Evolutionary conservation across 2,888 invertebrate genomes (phyloP), one percentile per base, ranked within the genome.

Genomic region (Epirrhoe alternata): DNA sequence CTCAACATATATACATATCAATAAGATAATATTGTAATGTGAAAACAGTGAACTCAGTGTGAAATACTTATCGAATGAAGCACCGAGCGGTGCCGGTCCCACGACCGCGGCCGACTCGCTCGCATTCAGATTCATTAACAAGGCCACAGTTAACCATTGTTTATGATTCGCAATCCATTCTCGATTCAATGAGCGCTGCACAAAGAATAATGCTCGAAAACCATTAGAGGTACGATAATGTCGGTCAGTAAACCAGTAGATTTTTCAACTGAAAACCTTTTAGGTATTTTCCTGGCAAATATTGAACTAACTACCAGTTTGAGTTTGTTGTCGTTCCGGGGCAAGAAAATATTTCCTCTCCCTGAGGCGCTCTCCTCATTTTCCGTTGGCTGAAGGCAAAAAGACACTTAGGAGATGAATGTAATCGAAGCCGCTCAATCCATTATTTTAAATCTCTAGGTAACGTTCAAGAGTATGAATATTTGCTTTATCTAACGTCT

Each of bases 41-140:
- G 45, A 49, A 59, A 71, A 72, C 70, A 76, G 68, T 73, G 72
- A 75, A 76, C 74, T 70, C 72, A 72, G 75, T 77, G 73, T 66
- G 70, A 74, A 71, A 76, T 68, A 72, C 65, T 73, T 75, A 76
- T 73, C 61, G 74, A 68, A 70, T 68, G 68, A 74, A 73, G 74
- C 75, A 74, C 78, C 77, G 78, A 81, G 76, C 82, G 78, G 81
- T 76, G 80, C 72, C 76, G 77, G 77, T 85, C 83, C 76, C 86
- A 85, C 85, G 87, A 83, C 85, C 76, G 70, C 53, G 58, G 64
- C 71, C 70, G 69, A 69, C 86, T 87, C 82, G 82, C 71, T 74
- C 74, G 77, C 73, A 80, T 80, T 81, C 79, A 74, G 80, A 78
- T 90, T 90, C 92, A 91, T 88, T 88, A 89, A 89, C 90, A 89